Evolutionary conservation across 2,888 invertebrate species (phyloP).

Genomic region (Colletes collaris): DNA sequence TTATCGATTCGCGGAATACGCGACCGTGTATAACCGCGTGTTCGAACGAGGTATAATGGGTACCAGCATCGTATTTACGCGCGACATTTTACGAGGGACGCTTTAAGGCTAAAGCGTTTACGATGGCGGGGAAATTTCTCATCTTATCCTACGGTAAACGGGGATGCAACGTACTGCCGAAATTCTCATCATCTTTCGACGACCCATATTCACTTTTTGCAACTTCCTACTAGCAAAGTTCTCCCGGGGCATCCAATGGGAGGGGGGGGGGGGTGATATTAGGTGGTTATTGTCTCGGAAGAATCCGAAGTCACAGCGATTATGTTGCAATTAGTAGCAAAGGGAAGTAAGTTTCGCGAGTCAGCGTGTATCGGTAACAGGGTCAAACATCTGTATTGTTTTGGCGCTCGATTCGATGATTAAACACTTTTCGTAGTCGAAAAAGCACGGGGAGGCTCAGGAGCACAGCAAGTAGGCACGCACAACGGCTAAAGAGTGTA

Average conservation of each 20-base stretch:
- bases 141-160: slow-evolving; percentile 4
- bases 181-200: slow-evolving; percentile 40
- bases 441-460: slow-evolving; percentile 11
- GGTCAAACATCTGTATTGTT: background rate
- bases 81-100: slow-evolving; percentile 12
- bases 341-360: background rate
- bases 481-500: background rate
- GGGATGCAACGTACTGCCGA: slow-evolving; percentile 23
- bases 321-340: too few species aligned
- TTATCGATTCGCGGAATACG: slow-evolving; percentile 36
- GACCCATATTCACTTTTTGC: slow-evolving; percentile 30
- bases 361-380: background rate
- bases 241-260: background rate
- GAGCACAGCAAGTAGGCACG: background rate
- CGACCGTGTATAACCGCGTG: background rate
- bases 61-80: slow-evolving; percentile 6
- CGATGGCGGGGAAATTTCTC: slow-evolving; percentile 38
- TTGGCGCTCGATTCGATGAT: background rate
- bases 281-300: background rate
- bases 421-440: slow-evolving; percentile 17
- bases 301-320: background rate
- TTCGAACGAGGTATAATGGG: slow-evolving; percentile 15
- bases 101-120: slow-evolving; percentile 30
- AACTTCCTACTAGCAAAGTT: slow-evolving; percentile 4
- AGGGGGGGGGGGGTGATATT: background rate